Evolutionary conservation across 2,113 vertebrate genomes (phyloP).

Genomic region (Symphodus melops): DNA sequence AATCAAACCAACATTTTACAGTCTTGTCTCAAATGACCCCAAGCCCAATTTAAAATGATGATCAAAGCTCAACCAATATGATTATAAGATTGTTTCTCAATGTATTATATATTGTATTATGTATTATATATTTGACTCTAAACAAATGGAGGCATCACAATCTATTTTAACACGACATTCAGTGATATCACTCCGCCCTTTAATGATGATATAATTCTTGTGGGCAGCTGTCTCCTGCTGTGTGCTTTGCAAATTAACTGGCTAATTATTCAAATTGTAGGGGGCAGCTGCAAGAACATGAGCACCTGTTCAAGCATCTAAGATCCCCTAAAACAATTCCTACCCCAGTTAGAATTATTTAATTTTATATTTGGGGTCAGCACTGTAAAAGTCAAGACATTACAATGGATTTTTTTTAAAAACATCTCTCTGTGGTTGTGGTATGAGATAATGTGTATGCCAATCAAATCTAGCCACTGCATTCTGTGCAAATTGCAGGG

Average conservation of each 20-base stretch:
- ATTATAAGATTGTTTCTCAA: not conserved
- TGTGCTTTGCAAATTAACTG: conserved; percentile 2
- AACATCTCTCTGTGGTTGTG: not conserved
- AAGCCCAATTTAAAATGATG: not conserved
- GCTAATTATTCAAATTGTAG: conserved; percentile 18
- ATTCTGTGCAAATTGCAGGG: not conserved
- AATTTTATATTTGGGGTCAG: not conserved
- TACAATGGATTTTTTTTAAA: not conserved
- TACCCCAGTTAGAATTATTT: not conserved
- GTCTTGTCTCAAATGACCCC: not conserved
- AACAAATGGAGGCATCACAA: not conserved
- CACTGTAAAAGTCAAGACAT: not conserved
- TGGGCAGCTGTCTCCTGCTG: not conserved
- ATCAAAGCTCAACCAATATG: too few species aligned
- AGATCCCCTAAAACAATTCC: not conserved
- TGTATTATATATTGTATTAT: not conserved
- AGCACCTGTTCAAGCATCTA: not conserved
- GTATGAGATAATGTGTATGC: not conserved
- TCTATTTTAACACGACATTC: not conserved
- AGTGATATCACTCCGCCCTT: not conserved
- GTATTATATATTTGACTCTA: too few species aligned
- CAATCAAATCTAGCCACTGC: not conserved
- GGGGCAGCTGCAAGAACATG: not conserved
- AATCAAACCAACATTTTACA: too few species aligned
- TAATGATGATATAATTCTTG: not conserved